Evolutionary conservation across 1,140 invertebrate genomes (phyloP).

Genomic region (Gryon sp.): DNA sequence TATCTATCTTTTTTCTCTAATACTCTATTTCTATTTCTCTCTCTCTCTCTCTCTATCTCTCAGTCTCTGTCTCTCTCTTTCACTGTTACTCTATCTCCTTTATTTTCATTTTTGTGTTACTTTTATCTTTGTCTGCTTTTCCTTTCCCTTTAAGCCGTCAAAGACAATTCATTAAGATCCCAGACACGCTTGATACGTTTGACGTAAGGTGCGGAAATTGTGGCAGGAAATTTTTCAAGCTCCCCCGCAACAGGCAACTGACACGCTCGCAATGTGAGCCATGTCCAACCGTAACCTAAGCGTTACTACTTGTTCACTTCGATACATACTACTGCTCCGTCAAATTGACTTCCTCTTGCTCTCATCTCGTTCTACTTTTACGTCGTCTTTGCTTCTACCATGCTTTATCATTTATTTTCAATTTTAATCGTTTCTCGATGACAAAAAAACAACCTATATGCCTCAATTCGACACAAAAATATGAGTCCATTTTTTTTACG

Average conservation of each 20-base stretch:
- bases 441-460: too few relatives aligned
- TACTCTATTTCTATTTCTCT: too few relatives aligned
- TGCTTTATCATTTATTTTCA: constrained; percentile 46
- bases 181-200: constrained; percentile 56
- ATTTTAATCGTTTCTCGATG: constrained; percentile 32
- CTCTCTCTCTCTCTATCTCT: too few relatives aligned
- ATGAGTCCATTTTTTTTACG: too few relatives aligned
- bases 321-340: constrained; percentile 41
- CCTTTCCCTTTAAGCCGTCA: constrained; percentile 3
- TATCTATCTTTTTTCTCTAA: too few relatives aligned
- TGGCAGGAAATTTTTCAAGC: constrained; percentile 61
- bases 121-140: too few relatives aligned
- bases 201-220: constrained; percentile 64
- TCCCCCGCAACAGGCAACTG: constrained; percentile 65
- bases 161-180: constrained; percentile 59
- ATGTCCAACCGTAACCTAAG: constrained; percentile 55
- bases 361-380: constrained; percentile 50
- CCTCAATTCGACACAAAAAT: too few relatives aligned
- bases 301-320: constrained; percentile 51
- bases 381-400: constrained; percentile 18
- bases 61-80: too few relatives aligned
- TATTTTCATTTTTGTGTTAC: too few relatives aligned
- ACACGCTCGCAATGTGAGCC: constrained; percentile 54
- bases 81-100: too few relatives aligned
- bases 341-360: constrained; percentile 50